A percentile compares a stretch with the other conserved stretches of the same genome.
These are phyloP conservation scores for Cybosia mesomella DNA, from an alignment of 2,888 invertebrate species.

Conservation along the genomic window DNA sequence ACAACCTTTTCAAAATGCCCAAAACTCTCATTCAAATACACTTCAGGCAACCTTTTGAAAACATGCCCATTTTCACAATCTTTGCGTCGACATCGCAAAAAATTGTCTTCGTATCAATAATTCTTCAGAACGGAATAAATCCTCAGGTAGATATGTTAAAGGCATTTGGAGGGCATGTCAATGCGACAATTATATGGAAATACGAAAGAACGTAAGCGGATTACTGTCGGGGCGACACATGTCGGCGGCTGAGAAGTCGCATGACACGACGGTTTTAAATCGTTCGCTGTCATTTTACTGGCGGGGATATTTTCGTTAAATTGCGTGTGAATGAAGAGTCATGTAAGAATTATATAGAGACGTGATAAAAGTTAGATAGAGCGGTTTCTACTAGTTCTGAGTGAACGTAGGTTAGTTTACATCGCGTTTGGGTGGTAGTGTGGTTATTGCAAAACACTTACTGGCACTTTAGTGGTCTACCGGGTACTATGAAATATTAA, in stretches of 20 bases:
- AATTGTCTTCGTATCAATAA: constrained; percentile 38
- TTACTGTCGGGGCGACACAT: constrained; percentile 43
- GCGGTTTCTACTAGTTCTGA: background rate
- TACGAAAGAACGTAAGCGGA: constrained; percentile 57
- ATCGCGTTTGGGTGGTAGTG: background rate
- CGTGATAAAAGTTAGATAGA: background rate
- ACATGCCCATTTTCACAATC: constrained; percentile 20
- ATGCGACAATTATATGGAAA: constrained; percentile 61
- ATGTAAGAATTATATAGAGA: background rate
- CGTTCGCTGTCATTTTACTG: constrained; percentile 9
- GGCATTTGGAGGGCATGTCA: constrained; percentile 31
- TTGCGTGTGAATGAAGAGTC: background rate
- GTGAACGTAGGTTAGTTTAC: background rate
- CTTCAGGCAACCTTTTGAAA: constrained; percentile 17
- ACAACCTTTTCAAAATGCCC: background rate
- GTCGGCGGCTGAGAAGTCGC: constrained; percentile 16
- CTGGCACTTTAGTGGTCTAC: too few species aligned
- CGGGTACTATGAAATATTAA: too few species aligned
- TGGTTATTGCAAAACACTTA: background rate
- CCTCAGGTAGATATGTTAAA: constrained; percentile 35
- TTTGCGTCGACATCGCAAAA: constrained; percentile 21
- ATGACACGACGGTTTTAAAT: constrained; percentile 23
- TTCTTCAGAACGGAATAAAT: constrained; percentile 30
- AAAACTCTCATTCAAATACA: constrained; percentile 10
- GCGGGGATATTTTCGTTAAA: constrained; percentile 9